These are phyloP conservation scores for Synanthedon tipuliformis DNA, from an alignment of 2,888 invertebrate genomes.

Conservation along the genomic window DNA sequence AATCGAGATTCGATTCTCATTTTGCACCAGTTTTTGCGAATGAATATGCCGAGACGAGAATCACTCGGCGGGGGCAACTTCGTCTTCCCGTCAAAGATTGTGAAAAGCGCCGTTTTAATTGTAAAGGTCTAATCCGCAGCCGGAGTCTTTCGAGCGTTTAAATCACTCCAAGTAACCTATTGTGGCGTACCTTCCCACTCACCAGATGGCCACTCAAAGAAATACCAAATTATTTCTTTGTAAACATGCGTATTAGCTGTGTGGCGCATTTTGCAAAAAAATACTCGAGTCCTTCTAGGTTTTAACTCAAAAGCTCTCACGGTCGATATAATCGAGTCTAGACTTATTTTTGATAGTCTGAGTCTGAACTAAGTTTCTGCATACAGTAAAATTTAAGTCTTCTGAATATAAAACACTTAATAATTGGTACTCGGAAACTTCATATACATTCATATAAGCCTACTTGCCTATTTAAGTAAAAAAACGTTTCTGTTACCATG, in stretches of 20 bases:
- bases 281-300: too few species aligned
- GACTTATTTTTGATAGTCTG: too few species aligned
- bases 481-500: too few species aligned
- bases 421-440: too few species aligned
- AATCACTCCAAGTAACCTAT: conserved; percentile 50
- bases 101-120: conserved; percentile 42
- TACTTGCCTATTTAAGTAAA: too few species aligned
- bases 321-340: too few species aligned
- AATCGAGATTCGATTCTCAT: conserved; percentile 7
- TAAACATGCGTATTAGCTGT: neutral
- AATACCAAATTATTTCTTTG: conserved; percentile 2
- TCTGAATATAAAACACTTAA: too few species aligned
- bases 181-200: conserved; percentile 18
- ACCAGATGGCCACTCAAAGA: conserved; percentile 11
- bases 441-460: too few species aligned
- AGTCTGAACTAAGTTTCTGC: too few species aligned
- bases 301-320: too few species aligned
- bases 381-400: too few species aligned
- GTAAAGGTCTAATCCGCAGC: conserved; percentile 37
- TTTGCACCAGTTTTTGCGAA: conserved; percentile 20
- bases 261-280: too few species aligned
- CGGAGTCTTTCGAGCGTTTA: conserved; percentile 43
- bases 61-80: conserved; percentile 28
- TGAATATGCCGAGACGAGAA: conserved; percentile 34
- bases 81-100: conserved; percentile 21